Base-by-base conservation (phyloP, 2,113 vertebrate species). In the Ardeotis arabs region DNA sequence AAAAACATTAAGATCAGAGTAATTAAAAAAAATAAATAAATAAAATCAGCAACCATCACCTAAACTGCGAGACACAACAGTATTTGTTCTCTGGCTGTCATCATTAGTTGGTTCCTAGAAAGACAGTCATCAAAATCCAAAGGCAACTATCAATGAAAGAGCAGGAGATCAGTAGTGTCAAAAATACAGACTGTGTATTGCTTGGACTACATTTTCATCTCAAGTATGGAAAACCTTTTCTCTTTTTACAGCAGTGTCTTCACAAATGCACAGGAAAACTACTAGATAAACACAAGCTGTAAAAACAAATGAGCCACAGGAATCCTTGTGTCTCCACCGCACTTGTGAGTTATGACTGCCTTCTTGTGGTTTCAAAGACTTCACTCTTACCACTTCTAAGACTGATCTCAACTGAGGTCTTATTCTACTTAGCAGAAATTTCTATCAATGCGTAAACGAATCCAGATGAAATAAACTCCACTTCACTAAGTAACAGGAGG, bases 311-410 rank as follows among this genome's bases (percentile, higher is more conserved):
- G 13, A 78, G 81, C 81, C 87, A 73, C 68, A 79, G 59, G 49
- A 87, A 78, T 59, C n/a, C 84, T 80, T 69, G 22, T 77, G 39
- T 35, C 55, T 78, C n/a, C 45, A 62, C n/a, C 17, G 2, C 37
- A 79, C 92, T 76, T 12, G 29, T 78, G 58, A 95, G 55, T 66
- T 86, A 90, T 55, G 74, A 75, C 88, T 94, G 84, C 84, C 95
- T 95, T 90, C 95, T 83, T 84, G 87, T 94, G 55, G 79, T 76
- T 78, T 90, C 60, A 80, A 39, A 53, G 78, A 49, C 62, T 58
- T 79, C 70, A 82, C 59, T 86, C 69, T 86, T 52, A 87, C 82
- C 90, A 89, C 89, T 87, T 95, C 90, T 87, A 95, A 92, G 53
- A 64, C 31, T 50, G n/a, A 89, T 84, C 70, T 78, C 70, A 82